Conservation (phyloP, 1,140 invertebrate genomes). For the Ctenoplectra terminalis region DNA sequence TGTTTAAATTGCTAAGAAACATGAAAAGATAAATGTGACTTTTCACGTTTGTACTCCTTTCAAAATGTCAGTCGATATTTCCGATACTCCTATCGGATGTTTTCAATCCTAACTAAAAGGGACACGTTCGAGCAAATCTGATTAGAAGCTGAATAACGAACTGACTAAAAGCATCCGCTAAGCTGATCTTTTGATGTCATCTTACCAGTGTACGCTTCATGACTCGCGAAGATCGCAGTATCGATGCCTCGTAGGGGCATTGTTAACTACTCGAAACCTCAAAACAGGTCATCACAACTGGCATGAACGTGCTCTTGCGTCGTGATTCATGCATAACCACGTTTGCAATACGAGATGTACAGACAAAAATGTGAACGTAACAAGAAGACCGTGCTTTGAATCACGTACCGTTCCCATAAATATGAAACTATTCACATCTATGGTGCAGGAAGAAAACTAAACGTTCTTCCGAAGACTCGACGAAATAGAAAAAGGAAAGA, state of each 20-base stretch:
- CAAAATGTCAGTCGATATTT: constrained; percentile 7
- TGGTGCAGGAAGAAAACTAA: neutral
- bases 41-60: neutral
- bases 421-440: neutral
- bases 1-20: no score
- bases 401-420: neutral
- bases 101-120: neutral
- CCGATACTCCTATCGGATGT: neutral
- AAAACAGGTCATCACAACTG: constrained; percentile 25
- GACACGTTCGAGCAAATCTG: constrained; percentile 10
- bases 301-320: neutral
- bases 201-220: constrained; percentile 17
- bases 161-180: neutral
- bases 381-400: neutral
- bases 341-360: neutral
- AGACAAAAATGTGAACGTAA: neutral
- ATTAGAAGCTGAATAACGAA: constrained; percentile 15
- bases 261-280: constrained; percentile 18
- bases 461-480: no score
- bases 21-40: neutral
- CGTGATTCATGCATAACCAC: neutral
- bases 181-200: constrained; percentile 33
- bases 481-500: no score
- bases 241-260: constrained; percentile 19
- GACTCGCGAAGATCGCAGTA: constrained; percentile 16